Base-by-base conservation (phyloP, 2,113 vertebrate genomes). In the Hylia prasina region DNA sequence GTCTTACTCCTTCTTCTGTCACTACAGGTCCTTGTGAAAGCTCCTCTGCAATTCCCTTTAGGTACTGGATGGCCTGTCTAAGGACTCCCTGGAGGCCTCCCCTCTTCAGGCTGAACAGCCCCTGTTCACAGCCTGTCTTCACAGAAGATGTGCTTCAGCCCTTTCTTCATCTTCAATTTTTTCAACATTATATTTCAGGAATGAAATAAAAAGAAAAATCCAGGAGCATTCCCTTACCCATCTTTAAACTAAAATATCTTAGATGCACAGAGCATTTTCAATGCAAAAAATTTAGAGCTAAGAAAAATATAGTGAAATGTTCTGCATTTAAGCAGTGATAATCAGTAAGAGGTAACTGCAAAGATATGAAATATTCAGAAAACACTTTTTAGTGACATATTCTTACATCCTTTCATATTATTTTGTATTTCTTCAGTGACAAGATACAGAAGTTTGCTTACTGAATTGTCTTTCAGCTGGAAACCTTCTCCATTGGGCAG, bases 401-500 rank as follows among this genome's bases (percentile, higher is more conserved):
- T 71, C 60, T 35, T 65, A 47, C 25, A 72, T 63, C 4, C 47
- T 68, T 78, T 78, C 58, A 30, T 20, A 39, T 54, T 86, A 47
- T 57, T 94, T 63, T 54, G 30, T 71, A 63, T 48, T 47, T 65
- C 54, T 91, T 7, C 37, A 61, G n/a, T 39, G 61, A 87, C 13
- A 54, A 51, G 51, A 80, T 16, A 31, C 1, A 57, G 7, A 60
- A 70, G 14, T n/a, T 42, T 56, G 95, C 98, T 98, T 97, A 99
- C 99, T 66, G 96, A 89, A 60, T 96, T 98, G 30, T 99, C 99
- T 94, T 97, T 98, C 54, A 98, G 91, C 28, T 98, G 98, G 65
- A 98, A 93, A 18, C 98, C 98, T 93, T 99, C 99, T 94, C 99
- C 98, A 9, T 99, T 99, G 58, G 99, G 99, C 75, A 99, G 97